Evolutionary conservation across 2,113 vertebrate genomes (phyloP).

Genomic region (Panthera uncia): DNA sequence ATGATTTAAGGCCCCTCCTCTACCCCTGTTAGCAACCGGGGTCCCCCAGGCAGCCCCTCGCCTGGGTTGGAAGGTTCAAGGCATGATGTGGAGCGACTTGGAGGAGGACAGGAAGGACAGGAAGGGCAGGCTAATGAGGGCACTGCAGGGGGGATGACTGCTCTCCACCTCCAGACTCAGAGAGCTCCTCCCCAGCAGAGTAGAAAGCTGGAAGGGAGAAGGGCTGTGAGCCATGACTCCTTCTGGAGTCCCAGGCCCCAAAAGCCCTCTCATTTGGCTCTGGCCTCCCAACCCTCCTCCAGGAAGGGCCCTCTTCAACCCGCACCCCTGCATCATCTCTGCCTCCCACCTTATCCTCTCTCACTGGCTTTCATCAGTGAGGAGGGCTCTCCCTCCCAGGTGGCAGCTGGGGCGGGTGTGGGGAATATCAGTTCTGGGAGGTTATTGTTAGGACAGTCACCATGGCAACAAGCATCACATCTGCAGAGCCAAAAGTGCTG

Average conservation of each 20-base stretch:
- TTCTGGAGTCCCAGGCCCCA: background rate
- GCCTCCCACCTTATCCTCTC: slow-evolving; percentile 64
- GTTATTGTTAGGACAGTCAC: slow-evolving; percentile 80
- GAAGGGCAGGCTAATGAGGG: background rate
- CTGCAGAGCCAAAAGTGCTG: slow-evolving; percentile 74
- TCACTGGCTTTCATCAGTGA: slow-evolving; percentile 28
- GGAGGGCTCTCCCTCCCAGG: slow-evolving; percentile 73
- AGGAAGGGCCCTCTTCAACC: background rate
- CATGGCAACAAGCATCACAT: slow-evolving; percentile 77
- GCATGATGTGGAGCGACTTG: accelerated
- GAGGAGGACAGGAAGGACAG: background rate
- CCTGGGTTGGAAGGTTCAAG: background rate
- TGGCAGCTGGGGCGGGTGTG: slow-evolving; percentile 77
- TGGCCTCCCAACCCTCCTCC: background rate
- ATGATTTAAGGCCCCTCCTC: background rate
- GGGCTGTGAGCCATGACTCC: background rate
- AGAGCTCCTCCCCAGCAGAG: background rate
- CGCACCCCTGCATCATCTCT: background rate
- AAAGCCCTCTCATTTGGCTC: background rate
- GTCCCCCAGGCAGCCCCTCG: background rate
- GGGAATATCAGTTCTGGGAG: slow-evolving; percentile 72
- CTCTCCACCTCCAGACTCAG: background rate
- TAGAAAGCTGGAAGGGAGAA: background rate
- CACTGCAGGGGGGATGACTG: background rate
- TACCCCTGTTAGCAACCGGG: background rate